Evolutionary conservation across 1,140 invertebrate species (phyloP), one percentile per base, ranked within the genome.

Genomic region (Heterodera schachtii): DNA sequence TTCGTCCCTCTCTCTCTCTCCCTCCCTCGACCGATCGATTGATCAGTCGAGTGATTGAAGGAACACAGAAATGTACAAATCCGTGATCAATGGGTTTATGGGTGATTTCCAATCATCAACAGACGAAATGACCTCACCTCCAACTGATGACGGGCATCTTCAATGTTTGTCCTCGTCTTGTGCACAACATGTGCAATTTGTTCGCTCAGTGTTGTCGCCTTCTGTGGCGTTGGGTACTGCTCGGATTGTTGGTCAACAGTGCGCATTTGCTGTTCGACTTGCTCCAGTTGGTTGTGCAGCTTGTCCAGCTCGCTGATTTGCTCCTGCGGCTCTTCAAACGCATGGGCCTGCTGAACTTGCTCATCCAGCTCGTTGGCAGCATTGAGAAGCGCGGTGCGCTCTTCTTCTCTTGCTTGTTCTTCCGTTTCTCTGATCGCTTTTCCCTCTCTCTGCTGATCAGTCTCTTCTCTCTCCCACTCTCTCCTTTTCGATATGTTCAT

Each of bases 201-300:
- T 8, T 31, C 31, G 31, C 49, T 52, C 31, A 31, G 31, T 70
- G 67, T 70, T 43, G n/a, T 70, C 31, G 31, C 31, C 31, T 31
- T 31, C 41, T 43, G 31, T 31, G 31, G 67, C 19, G n/a, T 70
- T 8, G 67, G n/a, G 67, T 80, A n/a, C 31, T 31, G 31, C 78
- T 19, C 57, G 41, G 57, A 52, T 46, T 80, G 79, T 19, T 82
- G 21, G 21, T 79, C 49, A n/a, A 80, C 46, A n/a, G 43, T 21
- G 31, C 31, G 16, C 44, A 84, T 79, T 80, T 78, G 60, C 52
- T 80, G 46, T 31, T 52, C 69, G 11, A 83, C 85, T 7, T 80
- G 47, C 49, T 83, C 31, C 57, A 87, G 75, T 47, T 46, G 21
- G 5, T 84, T 78, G 41, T 81, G 83, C 16, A 85, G 83, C 52